phyloP scores from a whole-genome alignment of 2,888 invertebrate species.

The Endomychus coccineus region DNA sequence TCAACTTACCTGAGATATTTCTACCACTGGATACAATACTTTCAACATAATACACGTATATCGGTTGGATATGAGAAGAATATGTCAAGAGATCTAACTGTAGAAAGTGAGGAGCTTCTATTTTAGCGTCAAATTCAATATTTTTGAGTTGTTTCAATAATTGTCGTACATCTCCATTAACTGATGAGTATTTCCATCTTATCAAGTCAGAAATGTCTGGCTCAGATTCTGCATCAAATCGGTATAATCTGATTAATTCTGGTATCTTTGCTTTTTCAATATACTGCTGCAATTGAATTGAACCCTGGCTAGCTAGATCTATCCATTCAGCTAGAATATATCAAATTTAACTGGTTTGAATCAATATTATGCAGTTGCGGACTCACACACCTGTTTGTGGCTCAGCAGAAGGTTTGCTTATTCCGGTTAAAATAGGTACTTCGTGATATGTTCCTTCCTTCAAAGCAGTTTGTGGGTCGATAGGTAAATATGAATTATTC shows the following conservation, averaged over 20 bases:
- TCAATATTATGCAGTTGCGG: too few species aligned
- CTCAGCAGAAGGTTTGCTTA: slow-evolving; percentile 49
- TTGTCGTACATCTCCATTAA: slow-evolving; percentile 39
- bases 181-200: slow-evolving; percentile 52
- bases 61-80: slow-evolving; percentile 40
- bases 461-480: slow-evolving; percentile 48
- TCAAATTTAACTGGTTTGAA: too few species aligned
- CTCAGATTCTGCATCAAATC: slow-evolving; percentile 31
- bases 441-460: slow-evolving; percentile 48
- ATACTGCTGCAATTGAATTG: slow-evolving; percentile 49
- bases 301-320: slow-evolving; percentile 51
- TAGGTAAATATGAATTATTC: slow-evolving; percentile 55
- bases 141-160: slow-evolving; percentile 46
- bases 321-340: slow-evolving; percentile 53
- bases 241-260: slow-evolving; percentile 47
- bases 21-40: slow-evolving; percentile 46
- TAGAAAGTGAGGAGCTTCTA: slow-evolving; percentile 50
- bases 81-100: slow-evolving; percentile 41
- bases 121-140: slow-evolving; percentile 53
- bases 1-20: too few species aligned
- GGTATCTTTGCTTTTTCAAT: slow-evolving; percentile 54
- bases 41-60: slow-evolving; percentile 53
- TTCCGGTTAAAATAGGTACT: slow-evolving; percentile 61
- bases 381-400: slow-evolving; percentile 29
- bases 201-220: slow-evolving; percentile 43